phyloP scores from a whole-genome alignment of 1,140 invertebrate genomes.

The Cylas formicarius region DNA sequence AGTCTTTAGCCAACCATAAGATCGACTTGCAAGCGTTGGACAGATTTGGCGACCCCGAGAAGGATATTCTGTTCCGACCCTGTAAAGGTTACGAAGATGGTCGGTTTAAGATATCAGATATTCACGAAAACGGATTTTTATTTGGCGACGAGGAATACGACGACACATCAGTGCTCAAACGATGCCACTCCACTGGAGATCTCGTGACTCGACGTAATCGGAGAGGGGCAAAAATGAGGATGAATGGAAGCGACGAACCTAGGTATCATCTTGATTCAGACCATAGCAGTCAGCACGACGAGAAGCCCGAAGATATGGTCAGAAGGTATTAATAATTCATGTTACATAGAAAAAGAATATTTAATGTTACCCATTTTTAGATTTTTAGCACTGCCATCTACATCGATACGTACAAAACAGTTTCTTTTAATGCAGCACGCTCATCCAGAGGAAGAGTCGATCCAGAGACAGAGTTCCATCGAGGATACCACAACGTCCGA shows the following conservation, averaged over 20 bases:
- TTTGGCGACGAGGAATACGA: conserved; percentile 41
- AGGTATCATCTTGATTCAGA: conserved; percentile 47
- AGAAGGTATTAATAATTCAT: conserved; percentile 12
- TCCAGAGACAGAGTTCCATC: conserved; percentile 42
- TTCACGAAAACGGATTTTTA: conserved; percentile 46
- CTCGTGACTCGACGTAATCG: conserved; percentile 36
- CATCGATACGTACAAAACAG: conserved; percentile 35
- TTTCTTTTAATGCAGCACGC: conserved; percentile 31
- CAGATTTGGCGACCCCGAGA: conserved; percentile 27
- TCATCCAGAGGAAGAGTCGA: conserved; percentile 37
- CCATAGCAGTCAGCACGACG: conserved; percentile 46
- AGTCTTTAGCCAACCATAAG: conserved; percentile 45
- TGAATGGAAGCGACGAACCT: conserved; percentile 36
- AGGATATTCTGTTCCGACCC: conserved; percentile 35
- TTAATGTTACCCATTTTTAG: conserved; percentile 13
- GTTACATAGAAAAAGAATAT: not conserved
- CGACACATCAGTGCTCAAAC: conserved; percentile 37
- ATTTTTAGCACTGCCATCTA: conserved; percentile 36
- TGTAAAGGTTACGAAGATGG: conserved; percentile 45
- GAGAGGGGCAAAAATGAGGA: conserved; percentile 30
- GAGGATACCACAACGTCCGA: conserved; percentile 45
- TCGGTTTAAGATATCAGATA: conserved; percentile 48
- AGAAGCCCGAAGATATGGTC: conserved; percentile 44
- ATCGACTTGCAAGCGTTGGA: conserved; percentile 39
- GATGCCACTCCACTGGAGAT: conserved; percentile 49